These are phyloP conservation scores for Rhyzopertha dominica DNA, from an alignment of 1,140 invertebrate genomes.

Conservation along the genomic window DNA sequence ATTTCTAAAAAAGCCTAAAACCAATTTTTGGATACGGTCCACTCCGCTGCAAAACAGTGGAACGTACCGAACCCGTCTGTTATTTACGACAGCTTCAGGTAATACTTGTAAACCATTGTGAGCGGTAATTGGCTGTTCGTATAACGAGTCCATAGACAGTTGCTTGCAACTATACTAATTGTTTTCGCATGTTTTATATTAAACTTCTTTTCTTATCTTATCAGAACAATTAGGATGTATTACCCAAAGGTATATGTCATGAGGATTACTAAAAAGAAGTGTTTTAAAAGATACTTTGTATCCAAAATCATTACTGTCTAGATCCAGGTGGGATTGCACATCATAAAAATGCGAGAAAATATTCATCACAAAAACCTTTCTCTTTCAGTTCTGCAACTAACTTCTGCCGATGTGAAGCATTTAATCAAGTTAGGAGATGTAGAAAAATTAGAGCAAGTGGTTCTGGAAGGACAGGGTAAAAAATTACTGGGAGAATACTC, in stretches of 20 bases:
- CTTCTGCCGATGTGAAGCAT: constrained; percentile 56
- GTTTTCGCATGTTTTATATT: background rate
- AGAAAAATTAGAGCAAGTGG: constrained; percentile 69
- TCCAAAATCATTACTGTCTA: constrained; percentile 2
- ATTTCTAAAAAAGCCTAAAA: too few relatives aligned
- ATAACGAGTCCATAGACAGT: background rate
- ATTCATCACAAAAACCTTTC: constrained; percentile 2
- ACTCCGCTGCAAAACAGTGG: too few relatives aligned
- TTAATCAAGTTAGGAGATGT: constrained; percentile 68
- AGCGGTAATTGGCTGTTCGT: too few relatives aligned
- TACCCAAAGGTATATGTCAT: background rate
- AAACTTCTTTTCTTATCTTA: background rate
- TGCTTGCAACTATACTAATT: background rate
- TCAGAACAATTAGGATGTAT: background rate
- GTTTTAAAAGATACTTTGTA: background rate
- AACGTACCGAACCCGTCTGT: too few relatives aligned
- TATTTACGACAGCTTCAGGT: too few relatives aligned
- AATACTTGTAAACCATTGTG: too few relatives aligned
- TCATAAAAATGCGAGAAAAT: too few relatives aligned
- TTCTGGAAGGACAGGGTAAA: constrained; percentile 72
- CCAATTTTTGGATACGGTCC: too few relatives aligned
- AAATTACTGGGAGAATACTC: constrained; percentile 64
- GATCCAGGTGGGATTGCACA: background rate
- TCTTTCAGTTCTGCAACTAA: constrained; percentile 48
- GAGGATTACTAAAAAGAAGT: background rate